Conservation (phyloP, 2,888 invertebrate genomes). For the Acronicta psi region DNA sequence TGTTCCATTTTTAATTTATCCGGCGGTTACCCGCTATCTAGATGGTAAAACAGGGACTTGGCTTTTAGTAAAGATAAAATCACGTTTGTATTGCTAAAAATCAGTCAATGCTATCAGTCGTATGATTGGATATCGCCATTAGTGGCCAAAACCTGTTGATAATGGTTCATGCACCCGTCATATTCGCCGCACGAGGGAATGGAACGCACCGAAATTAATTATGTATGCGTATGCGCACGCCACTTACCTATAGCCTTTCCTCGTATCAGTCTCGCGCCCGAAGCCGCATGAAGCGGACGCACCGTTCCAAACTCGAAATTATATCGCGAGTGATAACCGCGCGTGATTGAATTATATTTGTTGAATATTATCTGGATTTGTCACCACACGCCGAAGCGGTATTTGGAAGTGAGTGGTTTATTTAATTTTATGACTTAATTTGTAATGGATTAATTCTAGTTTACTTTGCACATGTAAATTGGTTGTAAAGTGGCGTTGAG, state of each 20-base stretch:
- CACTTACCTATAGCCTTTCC: constrained; percentile 46
- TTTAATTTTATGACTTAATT: constrained; percentile 18
- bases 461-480: constrained; percentile 49
- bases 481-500: constrained; percentile 35
- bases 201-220: constrained; percentile 55
- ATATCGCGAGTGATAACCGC: constrained; percentile 61
- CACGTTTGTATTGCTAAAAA: constrained; percentile 33
- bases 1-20: too few relatives aligned
- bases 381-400: constrained; percentile 27
- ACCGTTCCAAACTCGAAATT: constrained; percentile 43
- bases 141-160: constrained; percentile 54
- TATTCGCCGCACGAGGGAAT: constrained; percentile 56
- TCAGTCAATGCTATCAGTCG: constrained; percentile 11
- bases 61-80: too few relatives aligned
- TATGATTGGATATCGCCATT: constrained; percentile 27
- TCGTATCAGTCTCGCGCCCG: constrained; percentile 63
- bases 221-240: constrained; percentile 63
- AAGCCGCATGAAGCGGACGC: constrained; percentile 60
- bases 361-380: constrained; percentile 50
- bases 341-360: constrained; percentile 51
- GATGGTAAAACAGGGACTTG: too few relatives aligned
- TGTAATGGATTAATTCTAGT: constrained; percentile 14
- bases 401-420: constrained; percentile 47
- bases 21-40: too few relatives aligned
- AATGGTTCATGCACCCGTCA: constrained; percentile 70